Evolutionary conservation across 2,888 invertebrate species (phyloP).

Genomic region (Apamea anceps): DNA sequence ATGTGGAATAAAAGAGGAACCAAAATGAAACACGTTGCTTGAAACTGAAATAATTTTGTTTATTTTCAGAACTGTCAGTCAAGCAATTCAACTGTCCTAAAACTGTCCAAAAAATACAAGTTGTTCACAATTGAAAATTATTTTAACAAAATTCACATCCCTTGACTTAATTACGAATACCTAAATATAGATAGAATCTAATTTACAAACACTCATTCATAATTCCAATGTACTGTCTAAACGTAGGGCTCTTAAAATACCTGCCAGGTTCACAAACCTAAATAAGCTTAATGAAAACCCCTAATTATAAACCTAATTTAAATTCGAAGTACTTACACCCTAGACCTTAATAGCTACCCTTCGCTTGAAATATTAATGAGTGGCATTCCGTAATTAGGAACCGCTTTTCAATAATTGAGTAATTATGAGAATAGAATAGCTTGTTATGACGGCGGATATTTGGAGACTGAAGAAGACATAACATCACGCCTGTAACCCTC

Average conservation of each 20-base stretch:
- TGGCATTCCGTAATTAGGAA: conserved; percentile 39
- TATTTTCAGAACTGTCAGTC: conserved; percentile 7
- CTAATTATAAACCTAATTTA: conserved; percentile 51
- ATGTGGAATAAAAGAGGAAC: no score
- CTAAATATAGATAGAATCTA: not conserved
- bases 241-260: conserved; percentile 17
- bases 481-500: not conserved
- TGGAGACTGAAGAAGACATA: not conserved
- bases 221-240: conserved; percentile 3
- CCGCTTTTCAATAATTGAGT: conserved; percentile 36
- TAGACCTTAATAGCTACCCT: conserved; percentile 32
- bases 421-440: conserved; percentile 35
- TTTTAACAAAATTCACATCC: conserved; percentile 9
- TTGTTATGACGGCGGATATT: not conserved
- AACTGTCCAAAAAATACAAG: not conserved
- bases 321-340: conserved; percentile 37
- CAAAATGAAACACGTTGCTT: not conserved
- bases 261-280: conserved; percentile 6
- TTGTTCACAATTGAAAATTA: not conserved
- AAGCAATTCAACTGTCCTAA: not conserved
- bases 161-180: not conserved
- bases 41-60: not conserved
- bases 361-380: conserved; percentile 53
- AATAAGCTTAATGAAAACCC: conserved; percentile 11
- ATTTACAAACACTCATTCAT: not conserved